A percentile compares a stretch with the other conserved stretches of the same genome.
Evolutionary conservation across 2,797 vertebrate species (phyloP).

Genomic region (Sardinella longiceps): DNA sequence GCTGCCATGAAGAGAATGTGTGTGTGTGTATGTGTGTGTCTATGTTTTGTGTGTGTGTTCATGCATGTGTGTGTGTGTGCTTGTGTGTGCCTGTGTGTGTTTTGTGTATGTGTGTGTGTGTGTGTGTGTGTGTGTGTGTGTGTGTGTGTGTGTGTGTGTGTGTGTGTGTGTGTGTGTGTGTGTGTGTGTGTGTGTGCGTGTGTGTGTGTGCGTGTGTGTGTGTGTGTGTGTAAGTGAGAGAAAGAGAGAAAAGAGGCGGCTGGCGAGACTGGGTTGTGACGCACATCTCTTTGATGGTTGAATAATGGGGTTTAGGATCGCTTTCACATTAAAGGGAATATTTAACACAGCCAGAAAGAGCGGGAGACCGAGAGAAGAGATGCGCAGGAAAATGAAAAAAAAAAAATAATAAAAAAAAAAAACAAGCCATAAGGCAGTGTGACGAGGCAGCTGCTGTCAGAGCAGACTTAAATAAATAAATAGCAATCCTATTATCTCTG

Average conservation of each 20-base stretch:
- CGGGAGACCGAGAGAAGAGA: conserved; percentile 30
- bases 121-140: conserved; percentile 33
- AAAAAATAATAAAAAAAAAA: conserved; percentile 37
- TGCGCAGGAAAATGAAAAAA: conserved; percentile 27
- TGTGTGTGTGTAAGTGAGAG: no score
- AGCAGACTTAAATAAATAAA: conserved; percentile 12
- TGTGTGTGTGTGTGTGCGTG: background rate
- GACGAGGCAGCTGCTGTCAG: conserved; percentile 16
- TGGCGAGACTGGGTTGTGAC: conserved; percentile 49
- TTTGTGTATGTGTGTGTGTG: conserved; percentile 28
- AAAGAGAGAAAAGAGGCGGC: conserved; percentile 6
- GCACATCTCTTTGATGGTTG: conserved; percentile 61
- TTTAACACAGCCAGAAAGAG: conserved; percentile 53
- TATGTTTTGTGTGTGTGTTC: conserved; percentile 16
- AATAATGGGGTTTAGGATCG: conserved; percentile 64
- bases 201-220: conserved; percentile 33
- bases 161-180: conserved; percentile 31
- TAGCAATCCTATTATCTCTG: conserved; percentile 14
- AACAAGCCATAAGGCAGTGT: conserved; percentile 50
- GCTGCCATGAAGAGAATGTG: conserved; percentile 32
- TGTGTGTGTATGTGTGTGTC: no score
- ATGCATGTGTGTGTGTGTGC: conserved; percentile 20
- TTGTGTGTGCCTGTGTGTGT: conserved; percentile 26
- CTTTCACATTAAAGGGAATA: conserved; percentile 66
- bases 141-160: conserved; percentile 32